Evolutionary conservation across 2,888 invertebrate species (phyloP).

Genomic region (Erpobdella octoculata): DNA sequence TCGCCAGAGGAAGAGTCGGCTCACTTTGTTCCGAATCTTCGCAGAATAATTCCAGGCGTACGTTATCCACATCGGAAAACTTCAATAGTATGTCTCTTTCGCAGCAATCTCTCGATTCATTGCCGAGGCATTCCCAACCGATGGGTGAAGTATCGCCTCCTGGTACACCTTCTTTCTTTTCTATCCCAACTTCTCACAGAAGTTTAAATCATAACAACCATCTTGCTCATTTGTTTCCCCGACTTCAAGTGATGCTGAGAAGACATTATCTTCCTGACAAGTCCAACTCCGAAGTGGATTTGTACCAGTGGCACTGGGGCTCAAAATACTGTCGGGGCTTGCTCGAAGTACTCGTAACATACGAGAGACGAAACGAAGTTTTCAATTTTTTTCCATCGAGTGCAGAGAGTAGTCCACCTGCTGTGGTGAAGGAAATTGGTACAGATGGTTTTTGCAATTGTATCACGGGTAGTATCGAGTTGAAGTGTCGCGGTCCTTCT

Average conservation of each 20-base stretch:
- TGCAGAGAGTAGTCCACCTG: neutral
- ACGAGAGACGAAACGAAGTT: constrained; percentile 52
- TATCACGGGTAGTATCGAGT: constrained; percentile 54
- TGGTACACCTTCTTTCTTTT: neutral
- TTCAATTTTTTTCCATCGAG: neutral
- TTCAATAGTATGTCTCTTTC: neutral
- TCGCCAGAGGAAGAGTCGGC: neutral
- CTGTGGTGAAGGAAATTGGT: neutral
- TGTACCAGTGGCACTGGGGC: constrained; percentile 67
- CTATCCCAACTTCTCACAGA: neutral
- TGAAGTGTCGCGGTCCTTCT: constrained; percentile 63
- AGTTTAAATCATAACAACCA: constrained; percentile 55
- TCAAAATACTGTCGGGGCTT: constrained; percentile 64
- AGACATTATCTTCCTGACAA: constrained; percentile 40
- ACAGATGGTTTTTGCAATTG: neutral
- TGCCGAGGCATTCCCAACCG: too few relatives aligned
- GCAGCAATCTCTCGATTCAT: neutral
- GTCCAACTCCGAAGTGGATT: constrained; percentile 56
- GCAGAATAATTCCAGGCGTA: neutral
- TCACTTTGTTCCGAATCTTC: neutral
- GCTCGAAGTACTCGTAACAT: constrained; percentile 63
- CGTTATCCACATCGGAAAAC: neutral
- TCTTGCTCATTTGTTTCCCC: constrained; percentile 64
- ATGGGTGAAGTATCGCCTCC: too few relatives aligned
- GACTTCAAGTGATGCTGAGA: constrained; percentile 61